Base-by-base conservation (phyloP, 2,888 invertebrate species). In the Tachina grossa region DNA sequence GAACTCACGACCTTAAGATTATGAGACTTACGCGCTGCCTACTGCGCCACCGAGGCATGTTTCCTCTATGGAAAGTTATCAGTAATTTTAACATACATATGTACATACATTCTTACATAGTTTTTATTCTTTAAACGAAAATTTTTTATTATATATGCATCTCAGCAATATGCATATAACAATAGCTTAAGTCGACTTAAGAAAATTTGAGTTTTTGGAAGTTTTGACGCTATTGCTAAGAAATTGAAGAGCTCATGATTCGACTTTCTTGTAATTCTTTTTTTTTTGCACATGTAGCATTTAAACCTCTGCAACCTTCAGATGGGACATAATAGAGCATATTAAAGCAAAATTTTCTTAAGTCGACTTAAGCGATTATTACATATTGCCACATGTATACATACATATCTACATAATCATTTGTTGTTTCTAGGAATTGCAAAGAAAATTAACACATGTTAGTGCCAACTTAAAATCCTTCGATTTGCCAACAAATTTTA, bases 401-500 rank as follows among this genome's bases (percentile, higher is more conserved):
- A 31, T 31, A 31, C 31, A 31, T 31, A 2, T 4, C 31, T 31
- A 49, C 8, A n/a, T 49, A 41, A 16, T 43, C 1, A 43, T 39
- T 63, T 63, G 59, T 45, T 65, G 4, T 14, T 71, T 96, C 89
- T 94, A 97, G 94, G 96, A 97, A 84, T 93, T 98, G 78, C 97
- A 97, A 93, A 94, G 96, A 90, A 97, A 97, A 93, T 92, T 98
- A 88, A 94, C 97, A 87, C 97, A 97, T 90, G 94, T 97, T 90
- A 96, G 96, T 93, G 94, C 96, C 9, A 96, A 96, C 91, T 93
- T 98, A 59, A 96, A 96, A 92, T 96, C 95, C 88, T 93, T 97
- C 88, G 97, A 97, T 91, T 93, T 98, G 85, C 98, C 98, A 0
- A 96, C 97, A 13, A 95, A 96, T 4, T 95, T 96, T 87, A 97